These are phyloP conservation scores for Hybos culiciformis DNA, from an alignment of 2,888 invertebrate genomes.

Conservation along the genomic window DNA sequence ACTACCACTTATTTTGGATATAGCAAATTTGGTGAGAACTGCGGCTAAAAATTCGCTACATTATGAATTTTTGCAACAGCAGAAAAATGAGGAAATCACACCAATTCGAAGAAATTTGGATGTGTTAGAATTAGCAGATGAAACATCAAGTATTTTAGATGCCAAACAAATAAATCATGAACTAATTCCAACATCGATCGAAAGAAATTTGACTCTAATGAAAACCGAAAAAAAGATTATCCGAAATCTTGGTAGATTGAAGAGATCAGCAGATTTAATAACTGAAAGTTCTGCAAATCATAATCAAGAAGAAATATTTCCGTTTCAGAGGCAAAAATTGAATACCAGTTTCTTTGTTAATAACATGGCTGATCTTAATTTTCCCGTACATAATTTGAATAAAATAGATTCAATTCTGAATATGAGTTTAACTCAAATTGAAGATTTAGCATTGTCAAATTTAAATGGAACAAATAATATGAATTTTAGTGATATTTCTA, in stretches of 20 bases:
- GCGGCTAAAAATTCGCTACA: slow-evolving; percentile 30
- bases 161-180: slow-evolving; percentile 10
- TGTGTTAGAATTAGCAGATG: neutral
- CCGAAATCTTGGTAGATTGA: neutral
- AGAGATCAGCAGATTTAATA: neutral
- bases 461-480: slow-evolving; percentile 27
- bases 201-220: neutral
- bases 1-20: slow-evolving; percentile 49
- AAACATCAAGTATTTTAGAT: slow-evolving; percentile 8
- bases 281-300: neutral
- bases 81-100: neutral
- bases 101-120: slow-evolving; percentile 6
- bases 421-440: slow-evolving; percentile 13
- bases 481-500: slow-evolving; percentile 9
- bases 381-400: neutral
- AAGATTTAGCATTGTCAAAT: slow-evolving; percentile 29
- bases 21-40: slow-evolving; percentile 46
- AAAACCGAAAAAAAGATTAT: neutral
- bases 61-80: slow-evolving; percentile 2
- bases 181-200: too few relatives aligned
- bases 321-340: slow-evolving; percentile 12
- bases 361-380: slow-evolving; percentile 5
- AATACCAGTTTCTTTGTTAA: slow-evolving; percentile 12
- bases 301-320: neutral
- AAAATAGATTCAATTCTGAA: neutral